Percentiles rank a stretch among this genome's conserved stretches.
Conservation (phyloP, 2,888 invertebrate genomes). For the Drosophila koepferae region DNA sequence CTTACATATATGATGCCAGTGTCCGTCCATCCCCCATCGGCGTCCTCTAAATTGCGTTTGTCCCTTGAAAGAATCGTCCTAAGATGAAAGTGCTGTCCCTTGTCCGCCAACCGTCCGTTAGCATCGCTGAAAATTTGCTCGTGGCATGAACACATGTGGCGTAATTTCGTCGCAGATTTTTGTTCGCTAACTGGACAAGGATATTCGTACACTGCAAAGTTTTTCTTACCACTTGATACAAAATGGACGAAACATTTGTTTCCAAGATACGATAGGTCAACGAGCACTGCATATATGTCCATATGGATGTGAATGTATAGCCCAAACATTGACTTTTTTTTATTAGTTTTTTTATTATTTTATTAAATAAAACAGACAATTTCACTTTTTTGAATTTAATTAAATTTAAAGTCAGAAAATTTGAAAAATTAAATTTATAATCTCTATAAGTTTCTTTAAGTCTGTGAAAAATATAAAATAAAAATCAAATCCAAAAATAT, state of each 20-base stretch:
- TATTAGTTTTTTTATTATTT: no score
- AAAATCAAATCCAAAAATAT: background rate
- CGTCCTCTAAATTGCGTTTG: conserved; percentile 76
- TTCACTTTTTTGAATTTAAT: no score
- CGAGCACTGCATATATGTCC: no score
- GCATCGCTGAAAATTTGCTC: conserved; percentile 81
- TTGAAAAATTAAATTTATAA: background rate
- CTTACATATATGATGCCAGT: conserved; percentile 70
- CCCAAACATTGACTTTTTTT: no score
- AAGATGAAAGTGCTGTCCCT: conserved; percentile 80
- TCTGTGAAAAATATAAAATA: no score
- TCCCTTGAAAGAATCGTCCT: conserved; percentile 79
- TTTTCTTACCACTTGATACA: background rate
- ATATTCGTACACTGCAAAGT: conserved; percentile 66
- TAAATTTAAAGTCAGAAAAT: background rate
- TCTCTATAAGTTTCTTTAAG: no score
- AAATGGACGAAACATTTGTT: background rate
- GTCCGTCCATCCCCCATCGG: conserved; percentile 69
- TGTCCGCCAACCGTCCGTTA: conserved; percentile 74
- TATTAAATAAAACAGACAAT: no score
- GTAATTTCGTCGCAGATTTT: conserved; percentile 82
- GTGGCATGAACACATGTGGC: conserved; percentile 82
- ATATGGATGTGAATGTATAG: background rate
- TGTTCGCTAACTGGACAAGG: conserved; percentile 80
- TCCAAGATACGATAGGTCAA: no score